Evolutionary conservation across 2,113 vertebrate species (phyloP), one percentile per base, ranked within the genome.

Genomic region (Antechinus flavipes): DNA sequence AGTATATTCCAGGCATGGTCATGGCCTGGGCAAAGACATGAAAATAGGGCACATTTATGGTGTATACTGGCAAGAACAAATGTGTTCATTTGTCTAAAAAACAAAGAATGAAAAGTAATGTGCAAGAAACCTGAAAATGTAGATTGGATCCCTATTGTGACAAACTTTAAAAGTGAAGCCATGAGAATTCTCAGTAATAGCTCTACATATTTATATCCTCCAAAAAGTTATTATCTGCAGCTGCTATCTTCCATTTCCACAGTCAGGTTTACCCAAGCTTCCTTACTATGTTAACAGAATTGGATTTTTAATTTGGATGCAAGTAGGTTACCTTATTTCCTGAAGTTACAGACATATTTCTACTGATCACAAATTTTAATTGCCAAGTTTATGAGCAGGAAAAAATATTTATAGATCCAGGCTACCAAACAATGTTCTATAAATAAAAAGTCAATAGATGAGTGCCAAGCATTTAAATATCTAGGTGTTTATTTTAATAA

Each of bases 401-500:
- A 76, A 56, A 76, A 76, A 42, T 76, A 76, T 76, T 76, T 76
- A 76, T 76, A 76, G 68, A 19, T 19, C 35, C 68, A 76, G 1
- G 68, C 35, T 76, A 76, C 68, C 1, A 6, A 76, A 6, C 35
- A 76, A 42, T 94, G 35, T 35, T 19, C 23, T 68, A 56, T 95
- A 53, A 93, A 90, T 95, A 76, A 92, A 90, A n/a, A 91, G 54
- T 93, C 50, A 94, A 47, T 94, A 93, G 92, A 96, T 93, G 89
- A 47, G 14, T 52, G 94, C 53, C 94, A 54, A 8, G 4, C 90
- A 90, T 94, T 95, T 94, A 95, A 96, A 96, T 92, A 96, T 42
- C 47, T 92, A 93, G 27, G 26, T 93, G 94, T 95, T 93, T 95
- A 94, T 94, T 92, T 94, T 95, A 95, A 92, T n/a, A 93, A 95